Percentiles rank a stretch among this genome's conserved stretches.
phyloP scores from a whole-genome alignment of 2,888 invertebrate species.

The Busseola fusca region DNA sequence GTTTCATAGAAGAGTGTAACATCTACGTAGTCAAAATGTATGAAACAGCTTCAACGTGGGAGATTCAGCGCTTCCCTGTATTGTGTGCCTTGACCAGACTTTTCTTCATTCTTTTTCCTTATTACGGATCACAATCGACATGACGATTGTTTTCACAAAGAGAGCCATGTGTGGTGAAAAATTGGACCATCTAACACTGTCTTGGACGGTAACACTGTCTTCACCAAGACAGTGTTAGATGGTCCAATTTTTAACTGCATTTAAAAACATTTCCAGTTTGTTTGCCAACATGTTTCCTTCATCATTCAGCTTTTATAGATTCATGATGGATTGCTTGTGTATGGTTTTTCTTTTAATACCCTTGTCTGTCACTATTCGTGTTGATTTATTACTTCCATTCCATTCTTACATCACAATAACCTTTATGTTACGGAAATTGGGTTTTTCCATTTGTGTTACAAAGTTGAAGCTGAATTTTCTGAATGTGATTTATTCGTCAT shows the following conservation, averaged over 20 bases:
- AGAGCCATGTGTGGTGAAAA: not conserved
- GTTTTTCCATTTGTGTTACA: conserved; percentile 29
- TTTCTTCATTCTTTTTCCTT: not conserved
- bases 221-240: not conserved
- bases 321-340: conserved; percentile 43
- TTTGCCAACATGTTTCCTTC: conserved; percentile 24
- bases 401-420: conserved; percentile 30
- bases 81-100: not conserved
- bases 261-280: conserved; percentile 23
- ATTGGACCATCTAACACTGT: too few species aligned
- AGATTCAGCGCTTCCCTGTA: not conserved
- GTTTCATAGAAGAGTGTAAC: not conserved
- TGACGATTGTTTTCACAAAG: not conserved
- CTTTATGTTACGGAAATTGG: conserved; percentile 33
- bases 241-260: conserved; percentile 2
- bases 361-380: conserved; percentile 41
- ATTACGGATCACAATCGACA: not conserved
- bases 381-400: conserved; percentile 47
- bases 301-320: conserved; percentile 36
- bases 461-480: conserved; percentile 24
- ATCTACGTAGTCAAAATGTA: not conserved
- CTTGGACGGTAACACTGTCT: too few species aligned
- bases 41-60: not conserved
- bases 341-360: conserved; percentile 40
- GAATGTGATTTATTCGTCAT: conserved; percentile 15